Evolutionary conservation across 1,140 invertebrate species (phyloP), one percentile per base, ranked within the genome.

Genomic region (Drosophila nasuta): DNA sequence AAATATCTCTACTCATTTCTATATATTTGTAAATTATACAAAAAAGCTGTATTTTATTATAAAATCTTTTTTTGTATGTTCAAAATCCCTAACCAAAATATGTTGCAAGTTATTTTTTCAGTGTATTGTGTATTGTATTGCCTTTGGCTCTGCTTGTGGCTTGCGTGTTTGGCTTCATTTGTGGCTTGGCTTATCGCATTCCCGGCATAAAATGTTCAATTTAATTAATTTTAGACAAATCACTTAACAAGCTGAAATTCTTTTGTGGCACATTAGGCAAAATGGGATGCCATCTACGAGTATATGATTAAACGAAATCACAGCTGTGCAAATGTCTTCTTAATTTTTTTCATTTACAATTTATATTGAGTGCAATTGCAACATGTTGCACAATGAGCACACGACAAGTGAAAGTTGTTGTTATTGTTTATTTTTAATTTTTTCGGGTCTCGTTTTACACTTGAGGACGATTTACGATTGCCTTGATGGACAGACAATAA

Each of bases 401-500:
- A 17, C 57, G 15, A 74, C 65, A 73, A 89, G 85, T 85, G 86
- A 88, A 88, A 88, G 86, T 85, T 38, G 35, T 75, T 33, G 51
- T 49, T 75, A 2, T 11, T 11, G 5, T 3, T 58, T 68, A 17
- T 38, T 48, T 60, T 3, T 58, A 66, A 17, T 38, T 48, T 60
- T 79, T 64, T 77, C 74, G 62, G 62, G 4, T 45, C 6, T 59
- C 25, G 15, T 43, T 86, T 78, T 70, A 82, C 83, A 82, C 83
- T 76, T 77, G 46, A 38, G 62, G 62, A 66, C 62, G 67, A 70
- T 66, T 73, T 64, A 89, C 67, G 30, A 66, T 58, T 46, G 58
- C 28, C 66, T 65, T 38, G 57, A 81, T 75, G 59, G 77, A 77
- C 81, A 59, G 68, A 85, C 81, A 89, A 90, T 83, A 89, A 88